Evolutionary conservation across 2,113 vertebrate species (phyloP), one percentile per base, ranked within the genome.

Genomic region (Ibidorhyncha struthersii): DNA sequence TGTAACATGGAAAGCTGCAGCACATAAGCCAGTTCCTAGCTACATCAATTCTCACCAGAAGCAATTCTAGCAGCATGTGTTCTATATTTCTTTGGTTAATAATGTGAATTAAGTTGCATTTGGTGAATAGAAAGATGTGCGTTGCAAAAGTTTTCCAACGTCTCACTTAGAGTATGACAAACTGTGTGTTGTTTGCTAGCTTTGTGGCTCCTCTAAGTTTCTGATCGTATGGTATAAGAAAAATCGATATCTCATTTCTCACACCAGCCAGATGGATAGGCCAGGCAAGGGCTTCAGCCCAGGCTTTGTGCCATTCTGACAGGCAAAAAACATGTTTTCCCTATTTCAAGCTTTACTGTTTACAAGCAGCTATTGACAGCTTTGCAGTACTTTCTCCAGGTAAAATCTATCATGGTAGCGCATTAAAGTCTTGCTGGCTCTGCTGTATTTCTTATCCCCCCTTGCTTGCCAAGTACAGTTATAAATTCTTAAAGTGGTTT

Each of bases 231-330:
- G 93, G 88, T 90, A 70, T 95, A 88, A 89, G 93, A 97, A 98
- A 98, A 98, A 98, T 98, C 98, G 65, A 98, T 98, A 98, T 87
- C 97, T 98, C 89, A 98, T 98, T 99, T 99, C 97, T 99, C 98
- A 96, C 91, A 95, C 96, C 98, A 96, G 84, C 89, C 97, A 97
- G 96, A 98, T 94, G 89, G 97, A 96, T 94, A 97, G 96, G 61
- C 81, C 93, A 89, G 94, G 96, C 94, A 97, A 98, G 86, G 86
- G 88, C 93, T 96, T 95, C 97, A 96, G 96, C 97, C 92, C 95
- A 98, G 97, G 63, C 95, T 93, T 96, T 97, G 91, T 95, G 73
- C 95, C 77, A 67, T 96, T 96, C 90, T 97, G 96, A 97, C 92
- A 95, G 91, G 62, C 63, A 97, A 97, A 93, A 97, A 95, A 91